Percentiles rank a stretch among this genome's conserved stretches.
phyloP scores from a whole-genome alignment of 2,113 vertebrate genomes.

The Leucosticte australis region DNA sequence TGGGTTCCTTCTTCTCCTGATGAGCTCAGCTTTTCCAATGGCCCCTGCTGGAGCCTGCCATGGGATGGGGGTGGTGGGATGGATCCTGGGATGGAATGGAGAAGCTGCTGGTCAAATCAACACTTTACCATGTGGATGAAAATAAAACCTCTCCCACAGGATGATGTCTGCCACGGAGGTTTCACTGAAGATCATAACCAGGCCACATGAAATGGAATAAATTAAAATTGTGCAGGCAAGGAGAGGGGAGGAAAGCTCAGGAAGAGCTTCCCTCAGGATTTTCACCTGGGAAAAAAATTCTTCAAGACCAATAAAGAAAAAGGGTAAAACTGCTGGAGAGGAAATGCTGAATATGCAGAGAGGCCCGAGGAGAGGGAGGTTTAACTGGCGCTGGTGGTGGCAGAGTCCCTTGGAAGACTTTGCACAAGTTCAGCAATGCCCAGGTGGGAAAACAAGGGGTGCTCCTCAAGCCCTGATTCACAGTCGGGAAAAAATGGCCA shows the following conservation, averaged over 20 bases:
- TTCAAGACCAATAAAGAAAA: not conserved
- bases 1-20: not conserved
- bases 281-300: not conserved
- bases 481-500: not conserved
- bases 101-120: not conserved
- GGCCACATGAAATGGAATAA: not conserved
- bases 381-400: constrained; percentile 48
- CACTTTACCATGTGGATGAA: not conserved
- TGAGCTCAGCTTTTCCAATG: not conserved
- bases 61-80: not conserved
- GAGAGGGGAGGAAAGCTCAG: not conserved
- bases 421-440: constrained; percentile 68
- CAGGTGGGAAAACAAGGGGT: constrained; percentile 19
- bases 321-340: not conserved
- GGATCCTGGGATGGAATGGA: not conserved
- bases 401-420: constrained; percentile 70
- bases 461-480: constrained; percentile 31
- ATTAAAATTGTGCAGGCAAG: not conserved
- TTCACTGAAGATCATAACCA: not conserved
- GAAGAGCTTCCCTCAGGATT: not conserved
- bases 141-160: not conserved
- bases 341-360: not conserved
- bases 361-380: not conserved
- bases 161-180: not conserved
- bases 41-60: not conserved